Evolutionary conservation across 2,113 vertebrate species (phyloP).

Genomic region (Siniperca chuatsi): DNA sequence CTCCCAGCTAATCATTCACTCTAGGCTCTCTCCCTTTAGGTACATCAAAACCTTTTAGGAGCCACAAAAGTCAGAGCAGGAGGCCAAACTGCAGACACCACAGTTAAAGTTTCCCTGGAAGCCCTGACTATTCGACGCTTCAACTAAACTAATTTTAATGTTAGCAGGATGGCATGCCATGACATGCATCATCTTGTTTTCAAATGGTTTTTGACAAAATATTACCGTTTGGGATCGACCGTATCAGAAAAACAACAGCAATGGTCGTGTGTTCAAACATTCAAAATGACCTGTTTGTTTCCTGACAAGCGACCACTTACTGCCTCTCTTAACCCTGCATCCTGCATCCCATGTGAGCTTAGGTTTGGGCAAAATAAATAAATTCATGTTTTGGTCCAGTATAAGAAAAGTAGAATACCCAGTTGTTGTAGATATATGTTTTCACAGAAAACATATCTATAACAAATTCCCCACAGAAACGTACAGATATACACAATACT

Average conservation of each 20-base stretch:
- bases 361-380: not conserved
- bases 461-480: not conserved
- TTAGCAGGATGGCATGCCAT: not conserved
- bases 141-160: not conserved
- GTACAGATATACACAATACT: not conserved
- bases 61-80: slow-evolving; percentile 21
- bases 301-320: not conserved
- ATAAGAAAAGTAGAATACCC: not conserved
- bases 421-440: not conserved
- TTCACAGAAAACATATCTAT: not conserved
- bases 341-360: not conserved
- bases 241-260: too few species aligned
- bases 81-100: slow-evolving; percentile 31
- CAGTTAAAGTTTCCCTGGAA: slow-evolving; percentile 5
- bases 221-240: too few species aligned
- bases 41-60: slow-evolving; percentile 25
- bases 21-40: not conserved
- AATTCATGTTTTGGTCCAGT: not conserved
- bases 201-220: not conserved
- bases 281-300: not conserved
- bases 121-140: not conserved
- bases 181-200: not conserved
- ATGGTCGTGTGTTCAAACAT: not conserved
- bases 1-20: slow-evolving; percentile 14
- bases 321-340: not conserved